Percentiles rank a stretch among this genome's conserved stretches.
Evolutionary conservation across 2,113 vertebrate species (phyloP).

Genomic region (Leucopsar rothschildi): DNA sequence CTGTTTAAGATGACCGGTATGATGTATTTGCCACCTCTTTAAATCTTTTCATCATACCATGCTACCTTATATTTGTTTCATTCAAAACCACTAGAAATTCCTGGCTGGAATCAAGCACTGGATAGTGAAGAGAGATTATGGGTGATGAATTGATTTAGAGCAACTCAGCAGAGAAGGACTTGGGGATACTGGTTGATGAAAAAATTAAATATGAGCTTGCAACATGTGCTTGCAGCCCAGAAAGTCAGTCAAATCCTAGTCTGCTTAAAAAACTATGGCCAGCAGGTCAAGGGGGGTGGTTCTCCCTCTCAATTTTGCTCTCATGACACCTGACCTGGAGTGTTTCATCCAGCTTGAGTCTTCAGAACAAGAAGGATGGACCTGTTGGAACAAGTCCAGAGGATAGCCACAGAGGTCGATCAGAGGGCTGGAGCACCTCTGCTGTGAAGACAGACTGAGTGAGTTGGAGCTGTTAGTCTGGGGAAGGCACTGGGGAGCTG

Average conservation of each 20-base stretch:
- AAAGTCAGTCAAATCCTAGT: neutral
- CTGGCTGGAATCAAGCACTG: neutral
- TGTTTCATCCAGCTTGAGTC: rapidly evolving
- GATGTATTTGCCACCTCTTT: neutral
- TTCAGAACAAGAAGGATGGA: neutral
- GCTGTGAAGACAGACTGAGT: neutral
- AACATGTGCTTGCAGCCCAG: neutral
- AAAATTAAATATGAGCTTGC: neutral
- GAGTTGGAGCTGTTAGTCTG: neutral
- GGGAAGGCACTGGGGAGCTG: neutral
- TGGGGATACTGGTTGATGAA: neutral
- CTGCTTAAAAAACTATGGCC: neutral
- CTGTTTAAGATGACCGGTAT: neutral
- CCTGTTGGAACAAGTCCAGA: neutral
- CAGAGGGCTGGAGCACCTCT: neutral
- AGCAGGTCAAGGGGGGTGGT: neutral
- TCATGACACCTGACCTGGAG: rapidly evolving
- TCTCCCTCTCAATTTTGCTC: neutral
- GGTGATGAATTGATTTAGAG: neutral
- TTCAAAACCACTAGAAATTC: neutral
- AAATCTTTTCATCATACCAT: neutral
- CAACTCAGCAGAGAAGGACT: neutral
- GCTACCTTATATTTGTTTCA: neutral
- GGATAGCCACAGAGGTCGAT: neutral
- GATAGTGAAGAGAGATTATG: neutral